A percentile compares a stretch with the other conserved stretches of the same genome.
These are phyloP conservation scores for Girardia tigrina DNA, from an alignment of 2,888 invertebrate genomes.

Conservation along the genomic window DNA sequence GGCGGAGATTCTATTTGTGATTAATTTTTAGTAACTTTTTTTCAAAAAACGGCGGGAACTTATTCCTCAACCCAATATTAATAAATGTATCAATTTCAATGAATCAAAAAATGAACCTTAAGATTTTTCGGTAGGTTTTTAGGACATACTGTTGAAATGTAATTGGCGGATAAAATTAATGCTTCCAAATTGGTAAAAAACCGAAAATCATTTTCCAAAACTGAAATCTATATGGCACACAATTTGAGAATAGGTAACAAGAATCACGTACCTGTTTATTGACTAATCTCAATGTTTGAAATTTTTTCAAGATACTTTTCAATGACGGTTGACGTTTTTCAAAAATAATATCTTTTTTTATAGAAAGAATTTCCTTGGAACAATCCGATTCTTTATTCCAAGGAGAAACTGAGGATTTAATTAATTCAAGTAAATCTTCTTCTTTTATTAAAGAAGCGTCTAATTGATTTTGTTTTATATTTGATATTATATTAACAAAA, in stretches of 20 bases:
- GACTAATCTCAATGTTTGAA: neutral
- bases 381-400: neutral
- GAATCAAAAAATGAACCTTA: neutral
- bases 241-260: neutral
- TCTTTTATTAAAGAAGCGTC: neutral
- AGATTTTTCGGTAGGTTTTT: neutral
- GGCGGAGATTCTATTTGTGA: no score
- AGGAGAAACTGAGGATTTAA: neutral
- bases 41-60: no score
- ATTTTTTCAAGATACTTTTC: neutral
- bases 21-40: neutral
- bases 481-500: neutral
- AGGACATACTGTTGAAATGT: neutral
- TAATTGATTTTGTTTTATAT: neutral
- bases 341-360: neutral
- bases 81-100: neutral
- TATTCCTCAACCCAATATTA: neutral
- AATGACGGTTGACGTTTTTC: neutral
- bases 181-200: neutral
- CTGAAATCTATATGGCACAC: neutral
- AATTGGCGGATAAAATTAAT: neutral
- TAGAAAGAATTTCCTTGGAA: neutral
- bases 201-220: neutral
- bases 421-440: neutral
- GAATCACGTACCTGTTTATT: neutral